Evolutionary conservation across 2,113 vertebrate species (phyloP).

Genomic region (Bufo gargarizans): DNA sequence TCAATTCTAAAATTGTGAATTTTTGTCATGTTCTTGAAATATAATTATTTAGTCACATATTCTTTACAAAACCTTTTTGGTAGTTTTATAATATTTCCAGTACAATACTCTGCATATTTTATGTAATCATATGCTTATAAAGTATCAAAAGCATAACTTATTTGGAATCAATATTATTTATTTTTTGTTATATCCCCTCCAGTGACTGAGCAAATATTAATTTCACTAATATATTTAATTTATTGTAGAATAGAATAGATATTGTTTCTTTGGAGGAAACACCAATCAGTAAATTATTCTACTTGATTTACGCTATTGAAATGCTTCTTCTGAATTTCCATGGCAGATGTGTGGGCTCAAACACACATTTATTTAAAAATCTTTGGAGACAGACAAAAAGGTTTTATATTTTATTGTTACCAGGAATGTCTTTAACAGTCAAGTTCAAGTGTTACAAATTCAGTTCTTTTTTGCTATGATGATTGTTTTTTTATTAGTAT

Average conservation of each 20-base stretch:
- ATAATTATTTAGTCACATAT: background rate
- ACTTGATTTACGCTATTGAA: background rate
- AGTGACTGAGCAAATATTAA: background rate
- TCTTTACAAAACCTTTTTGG: background rate
- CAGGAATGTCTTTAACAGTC: background rate
- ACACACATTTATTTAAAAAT: background rate
- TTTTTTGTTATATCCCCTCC: background rate
- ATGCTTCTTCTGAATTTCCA: background rate
- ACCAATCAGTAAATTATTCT: background rate
- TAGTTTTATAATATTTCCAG: background rate
- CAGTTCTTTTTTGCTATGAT: background rate
- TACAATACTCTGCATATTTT: background rate
- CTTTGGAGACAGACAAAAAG: background rate
- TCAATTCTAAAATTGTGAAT: background rate
- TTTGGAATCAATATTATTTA: background rate
- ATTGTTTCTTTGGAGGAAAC: slow-evolving; percentile 18
- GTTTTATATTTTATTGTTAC: background rate
- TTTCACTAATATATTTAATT: slow-evolving; percentile 8
- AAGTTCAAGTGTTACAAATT: background rate
- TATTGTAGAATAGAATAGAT: slow-evolving; percentile 12
- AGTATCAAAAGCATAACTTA: slow-evolving; percentile 1
- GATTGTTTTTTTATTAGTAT: background rate
- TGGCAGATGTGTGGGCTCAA: background rate
- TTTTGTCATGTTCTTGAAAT: background rate
- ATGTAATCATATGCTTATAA: background rate